A percentile compares a stretch with the other conserved stretches of the same genome.
These are phyloP conservation scores for Dermochelys coriacea DNA, from an alignment of 2,797 vertebrate genomes.

Conservation along the genomic window DNA sequence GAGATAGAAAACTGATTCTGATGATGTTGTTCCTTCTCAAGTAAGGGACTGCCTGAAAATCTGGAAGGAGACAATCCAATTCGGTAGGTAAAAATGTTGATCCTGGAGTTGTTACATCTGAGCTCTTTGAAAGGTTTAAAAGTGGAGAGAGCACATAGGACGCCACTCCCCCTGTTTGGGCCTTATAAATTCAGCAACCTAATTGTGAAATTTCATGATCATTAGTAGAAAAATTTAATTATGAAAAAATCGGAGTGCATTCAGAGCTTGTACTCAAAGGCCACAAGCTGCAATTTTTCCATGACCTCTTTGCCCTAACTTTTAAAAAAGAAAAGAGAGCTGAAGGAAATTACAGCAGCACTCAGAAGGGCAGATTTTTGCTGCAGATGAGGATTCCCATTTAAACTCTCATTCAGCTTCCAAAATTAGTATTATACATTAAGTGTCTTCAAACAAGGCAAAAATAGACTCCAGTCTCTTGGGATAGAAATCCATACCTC, in stretches of 20 bases:
- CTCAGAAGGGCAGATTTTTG: neutral
- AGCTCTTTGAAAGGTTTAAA: neutral
- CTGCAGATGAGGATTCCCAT: neutral
- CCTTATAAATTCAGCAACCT: neutral
- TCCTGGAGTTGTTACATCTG: neutral
- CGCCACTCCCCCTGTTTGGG: neutral
- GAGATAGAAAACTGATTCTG: no score
- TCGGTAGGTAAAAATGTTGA: neutral
- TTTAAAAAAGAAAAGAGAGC: neutral
- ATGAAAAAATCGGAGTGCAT: neutral
- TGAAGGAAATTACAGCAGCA: neutral
- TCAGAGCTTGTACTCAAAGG: neutral
- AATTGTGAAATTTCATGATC: neutral
- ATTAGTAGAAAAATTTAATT: neutral
- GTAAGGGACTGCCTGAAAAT: neutral
- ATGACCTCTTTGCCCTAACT: neutral
- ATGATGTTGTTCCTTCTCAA: neutral
- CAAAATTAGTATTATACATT: neutral
- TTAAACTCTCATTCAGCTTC: neutral
- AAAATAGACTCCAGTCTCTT: neutral
- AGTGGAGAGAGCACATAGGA: neutral
- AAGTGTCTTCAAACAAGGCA: neutral
- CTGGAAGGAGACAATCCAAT: neutral
- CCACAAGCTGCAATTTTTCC: neutral
- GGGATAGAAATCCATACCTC: neutral